A percentile compares a stretch with the other conserved stretches of the same genome.
Evolutionary conservation across 2,888 invertebrate species (phyloP).

Genomic region (Cantharis flavilabris): DNA sequence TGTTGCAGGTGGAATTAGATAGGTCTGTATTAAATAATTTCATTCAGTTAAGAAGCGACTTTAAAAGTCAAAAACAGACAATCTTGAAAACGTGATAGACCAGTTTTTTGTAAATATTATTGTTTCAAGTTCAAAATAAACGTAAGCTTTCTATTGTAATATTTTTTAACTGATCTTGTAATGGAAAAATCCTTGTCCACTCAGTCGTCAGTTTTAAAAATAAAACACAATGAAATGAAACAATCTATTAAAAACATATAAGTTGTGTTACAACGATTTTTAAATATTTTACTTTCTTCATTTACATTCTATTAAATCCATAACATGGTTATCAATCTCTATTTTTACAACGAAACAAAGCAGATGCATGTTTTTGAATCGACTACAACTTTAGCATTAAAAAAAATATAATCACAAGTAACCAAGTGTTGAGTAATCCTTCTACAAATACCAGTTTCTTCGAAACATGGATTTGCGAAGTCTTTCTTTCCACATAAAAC

Average conservation of each 20-base stretch:
- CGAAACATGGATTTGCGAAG: not conserved
- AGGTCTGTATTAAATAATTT: slow-evolving; percentile 88
- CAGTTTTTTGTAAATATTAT: not conserved
- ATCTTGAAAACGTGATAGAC: slow-evolving; percentile 48
- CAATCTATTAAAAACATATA: slow-evolving; percentile 19
- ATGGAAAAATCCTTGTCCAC: too few species aligned
- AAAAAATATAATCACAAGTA: not conserved
- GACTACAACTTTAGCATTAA: not conserved
- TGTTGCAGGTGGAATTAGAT: slow-evolving; percentile 84
- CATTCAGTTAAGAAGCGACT: slow-evolving; percentile 92
- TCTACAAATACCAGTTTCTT: not conserved
- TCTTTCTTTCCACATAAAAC: not conserved
- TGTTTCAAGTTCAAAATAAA: not conserved
- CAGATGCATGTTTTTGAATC: slow-evolving; percentile 17
- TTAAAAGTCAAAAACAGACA: slow-evolving; percentile 83
- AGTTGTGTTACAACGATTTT: slow-evolving; percentile 19
- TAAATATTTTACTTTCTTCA: slow-evolving; percentile 22
- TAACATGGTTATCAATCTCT: slow-evolving; percentile 5
- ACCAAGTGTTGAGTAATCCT: not conserved
- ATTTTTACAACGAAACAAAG: slow-evolving; percentile 15
- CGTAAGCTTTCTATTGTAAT: not conserved
- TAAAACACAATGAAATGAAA: slow-evolving; percentile 9
- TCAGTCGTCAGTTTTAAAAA: too few species aligned
- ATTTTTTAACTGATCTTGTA: not conserved
- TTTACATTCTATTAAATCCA: slow-evolving; percentile 20